Evolutionary conservation across 2,797 vertebrate species (phyloP).

Genomic region (Centropyge bicolor): DNA sequence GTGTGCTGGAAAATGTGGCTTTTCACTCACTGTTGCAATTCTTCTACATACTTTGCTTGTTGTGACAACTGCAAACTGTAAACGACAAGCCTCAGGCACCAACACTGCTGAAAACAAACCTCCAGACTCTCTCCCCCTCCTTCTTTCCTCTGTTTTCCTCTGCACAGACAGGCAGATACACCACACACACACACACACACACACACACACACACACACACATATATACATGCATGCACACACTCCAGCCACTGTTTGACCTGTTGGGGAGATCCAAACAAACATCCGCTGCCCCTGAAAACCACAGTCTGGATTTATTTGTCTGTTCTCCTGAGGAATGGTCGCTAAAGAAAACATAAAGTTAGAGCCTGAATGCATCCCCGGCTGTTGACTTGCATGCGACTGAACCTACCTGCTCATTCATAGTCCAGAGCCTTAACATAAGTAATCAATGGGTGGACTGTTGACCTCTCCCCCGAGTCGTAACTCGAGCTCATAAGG

Average conservation of each 20-base stretch:
- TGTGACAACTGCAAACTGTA: conserved; percentile 70
- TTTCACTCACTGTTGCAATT: conserved; percentile 40
- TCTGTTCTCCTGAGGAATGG: conserved; percentile 55
- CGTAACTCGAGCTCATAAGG: conserved; percentile 78
- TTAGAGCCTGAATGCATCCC: conserved; percentile 35
- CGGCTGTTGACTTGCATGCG: conserved; percentile 56
- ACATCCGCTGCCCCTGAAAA: conserved; percentile 58
- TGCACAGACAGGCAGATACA: conserved; percentile 49
- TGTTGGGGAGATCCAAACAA: conserved; percentile 68
- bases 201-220: conserved; percentile 12
- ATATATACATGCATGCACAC: conserved; percentile 14
- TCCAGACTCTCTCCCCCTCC: conserved; percentile 48
- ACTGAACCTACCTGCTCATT: conserved; percentile 59
- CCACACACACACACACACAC: no score
- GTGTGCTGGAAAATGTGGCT: conserved; percentile 21
- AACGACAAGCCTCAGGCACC: conserved; percentile 60
- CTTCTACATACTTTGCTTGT: conserved; percentile 65
- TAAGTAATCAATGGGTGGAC: conserved; percentile 78
- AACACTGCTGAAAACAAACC: conserved; percentile 53
- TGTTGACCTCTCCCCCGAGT: conserved; percentile 80
- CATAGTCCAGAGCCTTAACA: conserved; percentile 43
- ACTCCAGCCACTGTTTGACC: conserved; percentile 71
- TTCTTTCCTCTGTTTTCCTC: conserved; percentile 25
- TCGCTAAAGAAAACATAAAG: conserved; percentile 55
- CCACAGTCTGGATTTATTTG: conserved; percentile 53